Percentiles rank a stretch among this genome's conserved stretches.
Evolutionary conservation across 2,113 vertebrate genomes (phyloP).

Genomic region (Lonchura striata): DNA sequence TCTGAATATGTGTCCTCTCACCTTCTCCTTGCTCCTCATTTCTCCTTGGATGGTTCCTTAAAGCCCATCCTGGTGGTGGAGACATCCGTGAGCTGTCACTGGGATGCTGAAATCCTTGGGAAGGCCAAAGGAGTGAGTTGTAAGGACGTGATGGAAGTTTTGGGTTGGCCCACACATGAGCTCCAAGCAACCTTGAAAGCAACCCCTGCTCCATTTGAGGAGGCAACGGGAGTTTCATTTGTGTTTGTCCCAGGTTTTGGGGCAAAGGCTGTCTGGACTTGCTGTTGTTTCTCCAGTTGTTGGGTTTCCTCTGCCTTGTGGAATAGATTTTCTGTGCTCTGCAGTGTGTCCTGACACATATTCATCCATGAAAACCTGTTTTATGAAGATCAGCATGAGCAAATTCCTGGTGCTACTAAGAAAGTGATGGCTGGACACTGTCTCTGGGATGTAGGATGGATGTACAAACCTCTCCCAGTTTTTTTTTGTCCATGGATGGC

Average conservation of each 20-base stretch:
- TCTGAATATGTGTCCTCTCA: neutral
- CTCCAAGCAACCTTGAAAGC: neutral
- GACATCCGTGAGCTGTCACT: fast-evolving
- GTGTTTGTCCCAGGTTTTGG: neutral
- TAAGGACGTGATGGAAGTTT: neutral
- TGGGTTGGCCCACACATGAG: fast-evolving
- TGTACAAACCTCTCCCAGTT: neutral
- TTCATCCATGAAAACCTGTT: neutral
- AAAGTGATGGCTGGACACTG: neutral
- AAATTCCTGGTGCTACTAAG: neutral
- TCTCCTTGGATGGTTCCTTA: neutral
- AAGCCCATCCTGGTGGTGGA: neutral
- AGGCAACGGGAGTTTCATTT: neutral
- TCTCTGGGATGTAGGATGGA: neutral
- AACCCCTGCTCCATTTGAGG: neutral
- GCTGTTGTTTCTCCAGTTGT: neutral
- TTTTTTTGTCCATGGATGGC: neutral
- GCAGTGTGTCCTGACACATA: neutral
- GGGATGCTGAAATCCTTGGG: neutral
- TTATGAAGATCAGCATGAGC: fast-evolving
- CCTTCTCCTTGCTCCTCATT: neutral
- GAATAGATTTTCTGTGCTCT: neutral
- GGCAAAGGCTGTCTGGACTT: neutral
- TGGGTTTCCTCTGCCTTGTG: neutral
- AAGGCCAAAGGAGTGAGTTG: neutral